These are phyloP conservation scores for Daktulosphaira vitifoliae DNA, from an alignment of 1,140 invertebrate species.

Conservation along the genomic window DNA sequence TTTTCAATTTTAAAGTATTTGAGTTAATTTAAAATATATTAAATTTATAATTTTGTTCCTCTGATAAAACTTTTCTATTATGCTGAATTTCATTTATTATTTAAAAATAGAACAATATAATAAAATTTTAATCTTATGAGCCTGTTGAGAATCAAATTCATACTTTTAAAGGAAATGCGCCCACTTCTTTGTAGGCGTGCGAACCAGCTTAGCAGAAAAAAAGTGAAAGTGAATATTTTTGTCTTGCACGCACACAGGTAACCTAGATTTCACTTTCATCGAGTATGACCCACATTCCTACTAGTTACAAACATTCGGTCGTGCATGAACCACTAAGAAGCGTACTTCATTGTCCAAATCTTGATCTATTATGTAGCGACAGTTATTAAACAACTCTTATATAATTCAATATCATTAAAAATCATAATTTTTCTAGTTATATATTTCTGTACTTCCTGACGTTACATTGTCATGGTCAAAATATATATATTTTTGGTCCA, in stretches of 20 bases:
- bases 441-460: background rate
- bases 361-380: background rate
- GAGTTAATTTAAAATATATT: too few relatives aligned
- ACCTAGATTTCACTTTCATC: conserved; percentile 34
- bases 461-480: conserved; percentile 9
- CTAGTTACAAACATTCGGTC: conserved; percentile 2
- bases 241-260: conserved; percentile 30
- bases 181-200: conserved; percentile 18
- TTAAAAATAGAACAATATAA: too few relatives aligned
- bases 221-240: conserved; percentile 30
- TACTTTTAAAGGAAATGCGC: conserved; percentile 4
- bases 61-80: too few relatives aligned
- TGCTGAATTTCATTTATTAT: too few relatives aligned
- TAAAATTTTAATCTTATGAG: too few relatives aligned
- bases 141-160: too few relatives aligned
- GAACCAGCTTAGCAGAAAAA: conserved; percentile 10
- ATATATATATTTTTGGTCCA: too few relatives aligned
- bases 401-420: background rate
- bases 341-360: too few relatives aligned
- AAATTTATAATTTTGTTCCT: too few relatives aligned
- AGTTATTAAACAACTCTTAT: background rate
- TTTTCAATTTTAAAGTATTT: too few relatives aligned
- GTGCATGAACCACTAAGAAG: conserved; percentile 8
- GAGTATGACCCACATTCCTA: conserved; percentile 23
- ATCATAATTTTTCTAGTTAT: background rate